phyloP scores from a whole-genome alignment of 2,797 vertebrate species.

The Taenioides sp. region DNA sequence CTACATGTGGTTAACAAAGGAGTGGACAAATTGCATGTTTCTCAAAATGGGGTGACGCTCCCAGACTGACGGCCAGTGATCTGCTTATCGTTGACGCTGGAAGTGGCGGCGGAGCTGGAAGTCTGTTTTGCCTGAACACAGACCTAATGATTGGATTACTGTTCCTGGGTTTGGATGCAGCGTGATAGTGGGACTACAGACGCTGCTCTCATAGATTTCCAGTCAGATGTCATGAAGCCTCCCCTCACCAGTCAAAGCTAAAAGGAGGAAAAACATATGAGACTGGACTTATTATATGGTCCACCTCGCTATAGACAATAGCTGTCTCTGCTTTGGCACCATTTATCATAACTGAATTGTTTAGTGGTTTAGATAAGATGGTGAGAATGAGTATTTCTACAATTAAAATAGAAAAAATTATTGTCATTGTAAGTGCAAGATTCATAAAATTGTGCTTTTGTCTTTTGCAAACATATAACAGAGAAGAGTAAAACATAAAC shows the following conservation, averaged over 20 bases:
- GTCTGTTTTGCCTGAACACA: slow-evolving; percentile 63
- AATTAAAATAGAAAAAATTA: background rate
- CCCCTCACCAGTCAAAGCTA: slow-evolving; percentile 74
- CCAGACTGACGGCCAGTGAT: slow-evolving; percentile 21
- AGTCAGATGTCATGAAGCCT: slow-evolving; percentile 87
- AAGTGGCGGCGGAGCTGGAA: slow-evolving; percentile 33
- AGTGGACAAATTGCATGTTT: background rate
- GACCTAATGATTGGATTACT: slow-evolving; percentile 80
- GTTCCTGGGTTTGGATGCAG: slow-evolving; percentile 81
- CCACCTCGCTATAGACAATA: slow-evolving; percentile 25
- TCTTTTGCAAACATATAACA: too few relatives aligned
- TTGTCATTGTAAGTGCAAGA: background rate
- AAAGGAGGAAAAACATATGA: slow-evolving; percentile 25
- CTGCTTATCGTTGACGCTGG: slow-evolving; percentile 40
- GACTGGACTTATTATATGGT: slow-evolving; percentile 33
- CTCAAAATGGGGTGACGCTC: slow-evolving; percentile 2
- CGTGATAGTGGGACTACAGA: slow-evolving; percentile 82
- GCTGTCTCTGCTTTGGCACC: background rate
- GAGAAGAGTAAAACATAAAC: too few relatives aligned
- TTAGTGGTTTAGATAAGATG: background rate
- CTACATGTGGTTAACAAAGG: background rate
- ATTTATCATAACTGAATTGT: background rate
- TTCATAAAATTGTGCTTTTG: too few relatives aligned
- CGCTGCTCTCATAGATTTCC: slow-evolving; percentile 85
- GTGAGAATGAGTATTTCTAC: background rate